Conservation (phyloP, 2,113 vertebrate species). For the Hippocampus guttulatus region DNA sequence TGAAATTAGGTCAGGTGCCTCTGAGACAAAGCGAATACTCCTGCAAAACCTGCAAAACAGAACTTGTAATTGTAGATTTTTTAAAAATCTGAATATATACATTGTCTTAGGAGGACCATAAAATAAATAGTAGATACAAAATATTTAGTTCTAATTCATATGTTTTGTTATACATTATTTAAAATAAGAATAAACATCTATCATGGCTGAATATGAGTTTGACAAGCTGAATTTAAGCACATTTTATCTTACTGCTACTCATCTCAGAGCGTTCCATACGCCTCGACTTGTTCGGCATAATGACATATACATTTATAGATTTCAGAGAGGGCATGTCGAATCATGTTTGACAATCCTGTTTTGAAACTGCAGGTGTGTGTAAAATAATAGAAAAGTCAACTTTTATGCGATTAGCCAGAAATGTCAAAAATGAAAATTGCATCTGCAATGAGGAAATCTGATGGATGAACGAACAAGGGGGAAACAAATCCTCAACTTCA, state of each 20-base stretch:
- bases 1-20: too few species aligned
- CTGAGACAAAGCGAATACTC: too few species aligned
- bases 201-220: background rate
- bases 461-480: background rate
- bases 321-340: constrained; percentile 23
- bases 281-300: background rate
- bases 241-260: background rate
- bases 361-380: background rate
- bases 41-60: too few species aligned
- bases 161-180: too few species aligned
- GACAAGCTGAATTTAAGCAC: background rate
- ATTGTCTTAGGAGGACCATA: too few species aligned
- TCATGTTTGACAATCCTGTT: constrained; percentile 19
- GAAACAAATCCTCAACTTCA: background rate
- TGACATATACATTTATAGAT: constrained; percentile 9
- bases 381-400: background rate
- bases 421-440: background rate
- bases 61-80: too few species aligned
- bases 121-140: too few species aligned
- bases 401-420: background rate
- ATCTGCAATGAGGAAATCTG: background rate
- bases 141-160: too few species aligned
- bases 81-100: too few species aligned
- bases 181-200: too few species aligned
- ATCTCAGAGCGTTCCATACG: background rate